Evolutionary conservation across 2,113 vertebrate species (phyloP), one percentile per base, ranked within the genome.

Genomic region (Patagioenas fasciata): DNA sequence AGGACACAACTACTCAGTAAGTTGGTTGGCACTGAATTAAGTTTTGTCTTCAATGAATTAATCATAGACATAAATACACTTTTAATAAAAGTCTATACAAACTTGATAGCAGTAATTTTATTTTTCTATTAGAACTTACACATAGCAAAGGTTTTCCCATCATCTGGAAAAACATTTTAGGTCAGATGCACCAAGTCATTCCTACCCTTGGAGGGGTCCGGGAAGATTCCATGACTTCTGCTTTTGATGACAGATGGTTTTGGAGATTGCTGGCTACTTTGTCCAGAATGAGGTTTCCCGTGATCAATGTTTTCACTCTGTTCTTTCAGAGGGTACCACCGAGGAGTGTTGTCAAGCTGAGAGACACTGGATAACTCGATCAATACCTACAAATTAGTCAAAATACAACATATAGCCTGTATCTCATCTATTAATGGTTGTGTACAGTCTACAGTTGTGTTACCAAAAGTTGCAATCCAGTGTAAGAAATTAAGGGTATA

Each of bases 221-320:
- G 99, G 96, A 99, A 99, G 97, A 99, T 99, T 88, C 99, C 99
- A 81, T 99, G 99, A 96, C 99, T 99, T 98, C 99, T 98, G 97
- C 99, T 99, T 91, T 99, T 99, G 97, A 99, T 99, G 82, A 99
- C 99, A 79, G 99, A 99, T 58, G 98, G 98, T 98, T 99, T 99
- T 86, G 99, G 99, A 51, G 98, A 98, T 79, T 98, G 99, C 29
- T 99, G 98, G 96, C 96, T 98, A 72, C 97, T 98, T 80, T 99
- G 99, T 85, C 98, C 96, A 61, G 98, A 98, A 89, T 99, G 99
- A 72, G 97, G 95, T 97, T 98, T 98, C 93, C 98, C 98, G 9
- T 99, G 99, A 86, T 99, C 99, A 84, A 99, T 98, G 84, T 98
- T 99, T 97, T 99, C 99, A 87, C 98, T 99, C 96, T 99, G 99